Evolutionary conservation across 2,797 vertebrate species (phyloP), one percentile per base, ranked within the genome.

Genomic region (Orientallactaga sibirica): DNA sequence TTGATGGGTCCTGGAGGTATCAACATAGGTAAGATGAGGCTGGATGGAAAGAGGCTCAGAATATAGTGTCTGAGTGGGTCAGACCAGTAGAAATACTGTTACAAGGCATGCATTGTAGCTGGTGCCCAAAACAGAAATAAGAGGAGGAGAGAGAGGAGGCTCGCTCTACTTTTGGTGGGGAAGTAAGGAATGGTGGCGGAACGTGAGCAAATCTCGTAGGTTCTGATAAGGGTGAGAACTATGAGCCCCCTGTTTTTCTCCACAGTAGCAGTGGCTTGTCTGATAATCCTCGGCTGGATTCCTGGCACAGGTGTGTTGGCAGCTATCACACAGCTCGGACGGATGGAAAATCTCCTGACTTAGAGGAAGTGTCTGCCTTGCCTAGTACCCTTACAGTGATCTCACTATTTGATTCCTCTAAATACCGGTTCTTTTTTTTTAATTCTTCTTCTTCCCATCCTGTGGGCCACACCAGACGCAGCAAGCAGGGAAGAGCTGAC

Each of bases 401-500:
- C 93, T 90, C 61, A 16, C 33, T 48, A 16, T 33, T n/a, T 64
- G 79, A 81, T 41, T 86, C 78, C 95, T 64, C 37, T 62, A 12
- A 62, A 18, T 70, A 68, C 79, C 6, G 14, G 82, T 64, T 76
- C 70, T 24, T 58, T 41, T 91, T 79, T 37, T 2, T 37, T 37
- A n/a, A n/a, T n/a, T n/a, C n/a, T 37, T 37, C 2, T 37, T 37
- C 33, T 77, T 81, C 29, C 71, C 33, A 27, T 3, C 67, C 18
- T 64, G 61, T 8, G 29, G 43, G 52, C 24, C 20, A 37, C 41
- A 55, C 24, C 76, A 68, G 58, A 71, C 82, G 33, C 1, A 91
- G 71, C 2, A n/a, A 2, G 24, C 15, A 7, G 18, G 33, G 27
- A 66, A 75, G 52, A 86, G 22, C 37, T 41, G 73, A 75, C 16